Evolutionary conservation across 2,113 vertebrate genomes (phyloP).

Genomic region (Tringa solitaria): DNA sequence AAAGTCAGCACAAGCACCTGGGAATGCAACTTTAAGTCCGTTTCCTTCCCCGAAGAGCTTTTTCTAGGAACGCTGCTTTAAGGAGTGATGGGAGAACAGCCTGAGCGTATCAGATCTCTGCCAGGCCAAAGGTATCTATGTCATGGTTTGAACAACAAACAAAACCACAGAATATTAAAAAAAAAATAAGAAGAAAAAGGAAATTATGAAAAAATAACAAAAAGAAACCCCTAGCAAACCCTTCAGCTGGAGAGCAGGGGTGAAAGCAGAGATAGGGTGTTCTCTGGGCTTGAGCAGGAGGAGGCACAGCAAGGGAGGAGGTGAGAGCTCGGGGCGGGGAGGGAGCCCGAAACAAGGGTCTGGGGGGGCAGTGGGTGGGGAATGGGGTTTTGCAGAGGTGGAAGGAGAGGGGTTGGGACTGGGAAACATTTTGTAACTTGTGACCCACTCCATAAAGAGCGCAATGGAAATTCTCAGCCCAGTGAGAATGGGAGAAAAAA

Average conservation of each 20-base stretch:
- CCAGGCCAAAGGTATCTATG: background rate
- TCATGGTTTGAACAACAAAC: background rate
- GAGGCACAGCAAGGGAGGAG: background rate
- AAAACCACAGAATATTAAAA: background rate
- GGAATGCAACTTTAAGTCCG: background rate
- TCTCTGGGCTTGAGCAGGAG: background rate
- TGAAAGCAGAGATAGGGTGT: background rate
- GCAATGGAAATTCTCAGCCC: background rate
- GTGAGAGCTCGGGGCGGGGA: background rate
- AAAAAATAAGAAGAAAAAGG: too few species aligned
- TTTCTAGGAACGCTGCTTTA: background rate
- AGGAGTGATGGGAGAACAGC: background rate
- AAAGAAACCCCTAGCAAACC: background rate
- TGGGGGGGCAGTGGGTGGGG: background rate
- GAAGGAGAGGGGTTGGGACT: background rate
- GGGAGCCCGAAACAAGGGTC: background rate
- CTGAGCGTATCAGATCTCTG: background rate
- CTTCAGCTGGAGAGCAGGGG: background rate
- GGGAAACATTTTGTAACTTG: background rate
- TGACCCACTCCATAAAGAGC: background rate
- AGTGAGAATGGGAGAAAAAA: background rate
- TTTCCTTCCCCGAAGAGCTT: background rate
- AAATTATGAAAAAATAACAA: too few species aligned
- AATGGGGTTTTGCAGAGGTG: fast-evolving
- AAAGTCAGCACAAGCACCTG: background rate